Percentiles rank a stretch among this genome's conserved stretches.
phyloP scores from a whole-genome alignment of 2,888 invertebrate species.

The Lasioglossum figueresi region DNA sequence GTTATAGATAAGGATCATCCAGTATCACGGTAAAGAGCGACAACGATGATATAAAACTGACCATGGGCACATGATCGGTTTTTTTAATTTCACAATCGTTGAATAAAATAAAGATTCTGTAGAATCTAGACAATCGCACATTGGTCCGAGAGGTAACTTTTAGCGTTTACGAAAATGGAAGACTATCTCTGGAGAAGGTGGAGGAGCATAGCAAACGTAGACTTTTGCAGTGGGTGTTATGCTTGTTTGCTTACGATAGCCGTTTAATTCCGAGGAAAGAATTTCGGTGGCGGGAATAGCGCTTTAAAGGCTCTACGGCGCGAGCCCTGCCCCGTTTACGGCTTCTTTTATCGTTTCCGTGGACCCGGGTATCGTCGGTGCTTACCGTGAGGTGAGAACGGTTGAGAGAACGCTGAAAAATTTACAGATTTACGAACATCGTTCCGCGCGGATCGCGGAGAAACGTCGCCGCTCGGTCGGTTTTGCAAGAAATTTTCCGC shows the following conservation, averaged over 20 bases:
- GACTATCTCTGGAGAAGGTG: not conserved
- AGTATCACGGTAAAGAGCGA: too few relatives aligned
- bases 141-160: not conserved
- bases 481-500: not conserved
- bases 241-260: slow-evolving; percentile 26
- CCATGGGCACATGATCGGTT: too few relatives aligned
- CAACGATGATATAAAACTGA: not conserved
- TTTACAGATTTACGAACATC: slow-evolving; percentile 8
- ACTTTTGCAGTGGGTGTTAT: not conserved
- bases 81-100: not conserved
- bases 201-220: not conserved
- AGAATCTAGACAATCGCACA: not conserved
- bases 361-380: not conserved
- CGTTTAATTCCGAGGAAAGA: slow-evolving; percentile 16
- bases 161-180: not conserved
- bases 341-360: slow-evolving; percentile 7
- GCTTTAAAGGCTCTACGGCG: slow-evolving; percentile 21
- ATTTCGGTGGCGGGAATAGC: slow-evolving; percentile 4
- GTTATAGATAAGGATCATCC: too few relatives aligned
- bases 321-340: not conserved
- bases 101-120: not conserved
- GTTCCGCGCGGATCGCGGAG: not conserved
- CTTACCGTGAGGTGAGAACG: not conserved
- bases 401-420: slow-evolving; percentile 5
- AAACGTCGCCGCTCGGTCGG: not conserved